Conservation (phyloP, 2,797 vertebrate genomes). For the Esox masquinongy region DNA sequence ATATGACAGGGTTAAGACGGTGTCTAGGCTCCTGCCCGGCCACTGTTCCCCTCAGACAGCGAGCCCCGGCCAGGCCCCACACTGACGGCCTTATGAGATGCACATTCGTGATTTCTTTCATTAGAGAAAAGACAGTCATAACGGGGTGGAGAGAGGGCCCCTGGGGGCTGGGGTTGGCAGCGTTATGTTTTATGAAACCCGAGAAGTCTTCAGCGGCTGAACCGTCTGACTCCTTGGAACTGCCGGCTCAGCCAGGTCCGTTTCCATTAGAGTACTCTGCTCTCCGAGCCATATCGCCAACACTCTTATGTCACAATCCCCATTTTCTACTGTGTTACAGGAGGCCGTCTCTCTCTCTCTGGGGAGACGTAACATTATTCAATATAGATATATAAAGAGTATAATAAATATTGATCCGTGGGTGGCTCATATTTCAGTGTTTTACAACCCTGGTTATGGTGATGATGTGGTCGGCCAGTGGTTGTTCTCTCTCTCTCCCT, state of each 20-base stretch:
- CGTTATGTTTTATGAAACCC: slow-evolving; percentile 57
- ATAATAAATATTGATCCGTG: slow-evolving; percentile 76
- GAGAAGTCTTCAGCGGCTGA: slow-evolving; percentile 48
- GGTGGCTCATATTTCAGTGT: slow-evolving; percentile 65
- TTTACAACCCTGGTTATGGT: slow-evolving; percentile 42
- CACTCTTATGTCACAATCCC: not conserved
- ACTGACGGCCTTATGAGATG: slow-evolving; percentile 33
- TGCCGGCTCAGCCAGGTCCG: not conserved
- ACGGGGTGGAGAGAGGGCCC: slow-evolving; percentile 17
- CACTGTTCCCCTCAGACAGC: slow-evolving; percentile 3
- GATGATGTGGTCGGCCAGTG: slow-evolving; percentile 22
- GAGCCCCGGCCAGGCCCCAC: slow-evolving; percentile 2
- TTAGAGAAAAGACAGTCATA: slow-evolving; percentile 29
- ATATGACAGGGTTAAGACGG: slow-evolving; percentile 53
- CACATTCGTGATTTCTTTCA: slow-evolving; percentile 48
- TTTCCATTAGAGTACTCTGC: not conserved
- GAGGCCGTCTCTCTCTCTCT: slow-evolving; percentile 35
- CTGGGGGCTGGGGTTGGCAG: slow-evolving; percentile 23
- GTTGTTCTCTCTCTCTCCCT: slow-evolving; percentile 7
- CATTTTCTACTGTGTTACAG: not conserved
- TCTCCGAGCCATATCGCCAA: slow-evolving; percentile 2
- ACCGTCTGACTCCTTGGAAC: slow-evolving; percentile 8
- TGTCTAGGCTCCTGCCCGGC: slow-evolving; percentile 7
- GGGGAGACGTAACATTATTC: slow-evolving; percentile 71
- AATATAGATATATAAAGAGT: slow-evolving; percentile 75